phyloP scores from a whole-genome alignment of 2,888 invertebrate genomes.

The Mantis religiosa region DNA sequence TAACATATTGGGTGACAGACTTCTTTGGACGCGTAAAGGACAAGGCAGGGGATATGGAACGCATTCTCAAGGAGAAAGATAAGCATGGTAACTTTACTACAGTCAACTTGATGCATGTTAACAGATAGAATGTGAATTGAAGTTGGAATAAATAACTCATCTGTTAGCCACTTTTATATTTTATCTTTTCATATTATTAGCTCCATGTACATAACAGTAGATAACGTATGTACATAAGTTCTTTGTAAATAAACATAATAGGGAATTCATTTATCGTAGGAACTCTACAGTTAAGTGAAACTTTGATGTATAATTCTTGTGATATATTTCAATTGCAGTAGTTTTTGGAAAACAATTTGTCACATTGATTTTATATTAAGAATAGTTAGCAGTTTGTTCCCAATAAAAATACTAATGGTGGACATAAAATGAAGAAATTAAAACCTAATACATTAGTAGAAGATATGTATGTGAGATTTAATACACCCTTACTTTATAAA shows the following conservation, averaged over 20 bases:
- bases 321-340: no score
- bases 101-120: neutral
- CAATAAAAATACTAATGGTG: no score
- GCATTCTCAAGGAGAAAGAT: conserved; percentile 87
- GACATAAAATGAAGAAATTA: no score
- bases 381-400: no score
- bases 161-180: neutral
- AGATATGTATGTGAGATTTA: no score
- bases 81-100: conserved; percentile 64
- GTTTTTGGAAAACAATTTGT: no score
- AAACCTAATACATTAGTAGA: no score
- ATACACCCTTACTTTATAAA: no score
- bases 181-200: neutral
- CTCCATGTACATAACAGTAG: neutral
- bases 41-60: conserved; percentile 89
- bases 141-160: neutral
- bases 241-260: neutral
- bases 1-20: conserved; percentile 51
- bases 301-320: neutral
- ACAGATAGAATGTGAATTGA: neutral
- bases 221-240: neutral
- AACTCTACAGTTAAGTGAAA: neutral
- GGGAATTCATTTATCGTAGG: neutral
- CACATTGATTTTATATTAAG: no score
- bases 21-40: conserved; percentile 96